Base-by-base conservation (phyloP, 2,888 invertebrate genomes). In the Chrysolina americana region DNA sequence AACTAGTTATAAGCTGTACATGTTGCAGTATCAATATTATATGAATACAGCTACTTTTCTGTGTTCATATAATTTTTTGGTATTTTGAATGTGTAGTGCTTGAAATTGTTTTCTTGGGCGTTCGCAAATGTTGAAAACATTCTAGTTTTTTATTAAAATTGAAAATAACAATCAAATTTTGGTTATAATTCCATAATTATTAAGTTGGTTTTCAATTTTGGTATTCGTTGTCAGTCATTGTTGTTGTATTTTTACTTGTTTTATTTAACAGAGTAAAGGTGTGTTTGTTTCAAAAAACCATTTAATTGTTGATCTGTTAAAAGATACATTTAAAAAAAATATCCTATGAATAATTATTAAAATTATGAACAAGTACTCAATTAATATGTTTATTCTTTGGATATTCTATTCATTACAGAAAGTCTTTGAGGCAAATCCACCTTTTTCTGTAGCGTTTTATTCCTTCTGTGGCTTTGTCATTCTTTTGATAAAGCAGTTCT, bases 41-140 rank as follows among this genome's bases (percentile, higher is more conserved):
- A 15, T 21, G 69, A 47, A 44, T 47, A 59, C 75, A 75, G 41
- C 72, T 72, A 75, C 75, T 75, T 75, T 71, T 68, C 36, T 75
- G 75, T 63, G 44, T n/a, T 48, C 41, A 41, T 66, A 65, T 70
- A 71, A 70, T 63, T 75, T 62, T 19, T 66, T 63, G 63, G 19
- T 70, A 50, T 47, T 74, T 65, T 68, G 48, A 23, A 36, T 65
- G 65, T 65, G 56, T 41, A 17, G 23, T 74, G 19, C 41, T 53
- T 70, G 44, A 50, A 56, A 74, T 36, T n/a, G 10, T 23, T 36
- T 36, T 50, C 11, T 65, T 65, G 41, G 17, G n/a, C 17, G 21
- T 41, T 36, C 36, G 41, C n/a, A 2, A 41, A 41, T 36, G 17
- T n/a, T 11, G 6, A 65, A 8, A 21, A 41, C 41, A 41, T 21